Evolutionary conservation across 1,140 invertebrate species (phyloP), one percentile per base, ranked within the genome.

Genomic region (Drosophila athabasca): DNA sequence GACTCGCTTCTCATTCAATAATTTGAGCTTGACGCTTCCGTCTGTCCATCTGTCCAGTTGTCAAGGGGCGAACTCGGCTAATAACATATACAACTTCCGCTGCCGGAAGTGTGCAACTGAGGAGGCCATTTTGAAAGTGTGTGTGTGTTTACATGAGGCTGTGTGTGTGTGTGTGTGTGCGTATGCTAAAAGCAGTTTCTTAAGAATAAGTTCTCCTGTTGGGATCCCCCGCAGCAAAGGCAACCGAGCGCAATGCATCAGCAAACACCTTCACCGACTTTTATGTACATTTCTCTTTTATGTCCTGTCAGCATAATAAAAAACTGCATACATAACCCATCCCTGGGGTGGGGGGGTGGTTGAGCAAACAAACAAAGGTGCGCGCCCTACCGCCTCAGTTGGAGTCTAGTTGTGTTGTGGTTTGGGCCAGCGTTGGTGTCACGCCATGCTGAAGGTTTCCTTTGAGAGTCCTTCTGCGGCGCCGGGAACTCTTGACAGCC

Each of bases 11-110:
- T 60, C 61, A 76, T 75, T 75, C 69, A 80, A 85, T 85, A 85
- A 81, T 87, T 85, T 87, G 45, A 83, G 79, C 67, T 52, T 64
- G 67, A 65, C 72, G 81, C 77, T 77, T 87, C 82, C 77, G 74
- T 66, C 73, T 77, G 81, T 84, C 81, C 81, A 77, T 66, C 68
- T 77, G 81, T 85, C 81, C 81, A 77, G 80, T 60, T 84, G 81
- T 78, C 79, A 55, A 60, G 55, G 49, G 65, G 61, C 64, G 62
- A 87, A 58, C 73, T 69, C 26, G 62, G 82, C 82, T 87, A 87
- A 87, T 87, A 87, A 82, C 75, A 78, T 87, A 75, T 82, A 88
- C 70, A 82, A 87, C 82, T 76, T 87, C 82, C 82, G 82, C 44
- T 64, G 19, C 55, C 83, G 82, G 82, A 87, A 79, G 83, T 78